Conservation (phyloP, 2,888 invertebrate species). For the Tipula confusa region DNA sequence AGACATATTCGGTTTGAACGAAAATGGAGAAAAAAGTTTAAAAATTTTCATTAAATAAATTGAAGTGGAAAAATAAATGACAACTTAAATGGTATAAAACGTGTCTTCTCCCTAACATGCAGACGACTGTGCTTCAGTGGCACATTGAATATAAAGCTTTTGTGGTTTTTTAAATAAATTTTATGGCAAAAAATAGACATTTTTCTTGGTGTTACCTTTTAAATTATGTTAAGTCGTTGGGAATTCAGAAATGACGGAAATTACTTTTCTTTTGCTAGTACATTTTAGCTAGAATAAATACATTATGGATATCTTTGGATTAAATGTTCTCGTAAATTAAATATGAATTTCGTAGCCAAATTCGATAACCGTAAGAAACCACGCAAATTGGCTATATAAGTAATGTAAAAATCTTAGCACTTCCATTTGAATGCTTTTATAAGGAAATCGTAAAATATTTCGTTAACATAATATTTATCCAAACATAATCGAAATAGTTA, state of each 20-base stretch:
- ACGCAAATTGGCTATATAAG: no score
- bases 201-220: not conserved
- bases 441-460: not conserved
- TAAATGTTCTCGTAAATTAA: no score
- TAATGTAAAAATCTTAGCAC: no score
- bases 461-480: not conserved
- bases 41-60: conserved; percentile 6
- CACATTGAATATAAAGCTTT: no score
- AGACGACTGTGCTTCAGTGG: not conserved
- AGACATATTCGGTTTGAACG: not conserved
- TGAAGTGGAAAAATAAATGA: not conserved
- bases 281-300: no score
- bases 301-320: no score
- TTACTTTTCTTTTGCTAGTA: no score
- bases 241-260: not conserved
- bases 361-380: no score
- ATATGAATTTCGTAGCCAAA: no score
- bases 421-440: no score
- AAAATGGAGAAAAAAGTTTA: not conserved
- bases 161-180: no score
- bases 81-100: not conserved
- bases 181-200: no score
- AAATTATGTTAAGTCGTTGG: not conserved
- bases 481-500: not conserved
- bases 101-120: not conserved